Evolutionary conservation across 2,113 vertebrate species (phyloP).

Genomic region (Etheostoma spectabile): DNA sequence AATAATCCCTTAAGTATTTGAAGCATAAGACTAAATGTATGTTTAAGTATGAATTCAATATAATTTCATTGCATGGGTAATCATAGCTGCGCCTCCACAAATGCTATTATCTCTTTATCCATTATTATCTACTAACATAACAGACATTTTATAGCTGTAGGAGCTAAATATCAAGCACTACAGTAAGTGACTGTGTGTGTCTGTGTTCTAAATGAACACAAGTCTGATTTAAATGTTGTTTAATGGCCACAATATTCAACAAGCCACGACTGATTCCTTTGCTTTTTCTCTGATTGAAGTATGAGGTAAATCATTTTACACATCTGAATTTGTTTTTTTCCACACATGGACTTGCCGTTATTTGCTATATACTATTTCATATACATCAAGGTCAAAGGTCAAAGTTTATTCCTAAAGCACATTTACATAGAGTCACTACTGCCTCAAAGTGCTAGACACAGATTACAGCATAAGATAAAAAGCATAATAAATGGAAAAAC

Average conservation of each 20-base stretch:
- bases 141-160: slow-evolving; percentile 35
- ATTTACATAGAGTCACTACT: too few relatives aligned
- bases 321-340: not conserved
- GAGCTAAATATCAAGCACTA: slow-evolving; percentile 21
- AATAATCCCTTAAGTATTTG: not conserved
- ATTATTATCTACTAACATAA: slow-evolving; percentile 31
- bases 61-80: slow-evolving; percentile 22
- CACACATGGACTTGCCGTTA: not conserved
- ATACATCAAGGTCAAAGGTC: too few relatives aligned
- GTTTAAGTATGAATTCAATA: slow-evolving; percentile 14
- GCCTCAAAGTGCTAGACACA: too few relatives aligned
- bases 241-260: slow-evolving; percentile 38
- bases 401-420: too few relatives aligned
- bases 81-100: slow-evolving; percentile 17
- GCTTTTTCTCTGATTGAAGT: slow-evolving; percentile 15
- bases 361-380: not conserved
- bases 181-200: not conserved
- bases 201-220: slow-evolving; percentile 10
- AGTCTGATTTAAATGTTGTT: slow-evolving; percentile 24
- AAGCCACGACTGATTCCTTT: not conserved
- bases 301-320: slow-evolving; percentile 23
- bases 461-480: too few relatives aligned
- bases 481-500: too few relatives aligned
- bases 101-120: slow-evolving; percentile 32
- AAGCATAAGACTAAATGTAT: not conserved